Percentiles rank a stretch among this genome's conserved stretches.
Conservation (phyloP, 1,140 invertebrate genomes). For the Solen grandis region DNA sequence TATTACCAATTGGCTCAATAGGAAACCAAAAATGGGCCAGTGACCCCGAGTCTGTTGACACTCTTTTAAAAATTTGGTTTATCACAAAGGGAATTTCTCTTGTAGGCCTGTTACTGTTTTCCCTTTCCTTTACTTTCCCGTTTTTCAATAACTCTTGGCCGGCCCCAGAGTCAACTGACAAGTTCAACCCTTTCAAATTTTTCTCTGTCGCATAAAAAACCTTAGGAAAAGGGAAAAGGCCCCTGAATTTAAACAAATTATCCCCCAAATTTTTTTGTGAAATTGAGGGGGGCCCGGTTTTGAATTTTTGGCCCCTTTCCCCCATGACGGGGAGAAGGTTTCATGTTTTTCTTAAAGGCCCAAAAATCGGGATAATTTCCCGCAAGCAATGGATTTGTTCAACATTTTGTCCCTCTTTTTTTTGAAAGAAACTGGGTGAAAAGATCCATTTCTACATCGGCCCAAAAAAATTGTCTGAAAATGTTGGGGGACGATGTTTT, state of each 20-base stretch:
- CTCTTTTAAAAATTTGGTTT: constrained; percentile 1
- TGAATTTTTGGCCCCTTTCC: no score
- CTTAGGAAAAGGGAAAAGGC: no score
- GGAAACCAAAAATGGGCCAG: neutral
- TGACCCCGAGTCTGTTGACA: constrained; percentile 39
- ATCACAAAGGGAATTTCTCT: neutral
- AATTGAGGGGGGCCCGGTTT: no score
- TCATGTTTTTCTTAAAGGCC: constrained; percentile 40
- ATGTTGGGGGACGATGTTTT: constrained; percentile 37
- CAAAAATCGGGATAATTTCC: constrained; percentile 32
- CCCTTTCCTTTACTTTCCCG: neutral
- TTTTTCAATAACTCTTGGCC: neutral
- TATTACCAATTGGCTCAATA: constrained; percentile 41
- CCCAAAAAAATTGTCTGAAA: constrained; percentile 41
- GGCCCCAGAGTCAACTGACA: neutral
- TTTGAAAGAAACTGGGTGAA: neutral
- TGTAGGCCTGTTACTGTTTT: neutral
- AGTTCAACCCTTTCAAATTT: no score
- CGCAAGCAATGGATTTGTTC: neutral
- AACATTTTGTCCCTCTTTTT: neutral
- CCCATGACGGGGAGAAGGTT: constrained; percentile 4
- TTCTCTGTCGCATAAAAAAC: no score
- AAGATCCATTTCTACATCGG: constrained; percentile 10
- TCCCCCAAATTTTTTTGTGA: no score
- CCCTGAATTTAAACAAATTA: no score